phyloP scores from a whole-genome alignment of 2,888 invertebrate species.

The Melinopterus prodromus region DNA sequence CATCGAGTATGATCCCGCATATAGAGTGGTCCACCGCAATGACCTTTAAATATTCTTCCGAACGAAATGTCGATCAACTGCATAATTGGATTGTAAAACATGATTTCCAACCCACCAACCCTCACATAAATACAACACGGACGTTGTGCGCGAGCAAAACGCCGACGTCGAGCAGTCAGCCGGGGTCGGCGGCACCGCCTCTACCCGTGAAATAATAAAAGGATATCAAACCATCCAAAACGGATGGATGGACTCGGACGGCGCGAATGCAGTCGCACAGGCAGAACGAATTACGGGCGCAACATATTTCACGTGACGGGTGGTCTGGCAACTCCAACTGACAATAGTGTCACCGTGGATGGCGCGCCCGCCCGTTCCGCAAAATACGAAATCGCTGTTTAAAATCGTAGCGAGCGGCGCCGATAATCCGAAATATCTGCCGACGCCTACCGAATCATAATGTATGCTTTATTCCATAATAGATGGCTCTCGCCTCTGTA shows the following conservation, averaged over 20 bases:
- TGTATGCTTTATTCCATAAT: constrained; percentile 23
- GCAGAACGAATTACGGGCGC: constrained; percentile 20
- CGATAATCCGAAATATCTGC: not conserved
- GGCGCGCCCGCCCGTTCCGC: not conserved
- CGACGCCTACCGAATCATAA: not conserved
- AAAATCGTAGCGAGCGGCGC: constrained; percentile 8
- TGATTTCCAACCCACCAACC: not conserved
- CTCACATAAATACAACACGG: not conserved
- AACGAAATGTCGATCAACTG: not conserved
- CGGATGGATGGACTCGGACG: constrained; percentile 23
- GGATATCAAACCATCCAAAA: constrained; percentile 17
- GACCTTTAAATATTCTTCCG: not conserved
- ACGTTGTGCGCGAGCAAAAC: not conserved
- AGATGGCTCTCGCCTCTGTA: not conserved
- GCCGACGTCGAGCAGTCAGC: not conserved
- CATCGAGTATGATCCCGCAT: not conserved
- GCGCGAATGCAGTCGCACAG: constrained; percentile 16
- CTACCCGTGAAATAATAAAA: constrained; percentile 24
- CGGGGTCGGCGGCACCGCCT: not conserved
- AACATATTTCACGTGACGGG: constrained; percentile 24
- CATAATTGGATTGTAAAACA: not conserved
- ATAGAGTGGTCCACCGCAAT: not conserved
- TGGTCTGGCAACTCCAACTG: constrained; percentile 4
- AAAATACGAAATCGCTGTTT: constrained; percentile 22
- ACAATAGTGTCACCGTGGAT: constrained; percentile 4